A percentile compares a stretch with the other conserved stretches of the same genome.
Conservation (phyloP, 2,888 invertebrate species). For the Folsomia manolachei region DNA sequence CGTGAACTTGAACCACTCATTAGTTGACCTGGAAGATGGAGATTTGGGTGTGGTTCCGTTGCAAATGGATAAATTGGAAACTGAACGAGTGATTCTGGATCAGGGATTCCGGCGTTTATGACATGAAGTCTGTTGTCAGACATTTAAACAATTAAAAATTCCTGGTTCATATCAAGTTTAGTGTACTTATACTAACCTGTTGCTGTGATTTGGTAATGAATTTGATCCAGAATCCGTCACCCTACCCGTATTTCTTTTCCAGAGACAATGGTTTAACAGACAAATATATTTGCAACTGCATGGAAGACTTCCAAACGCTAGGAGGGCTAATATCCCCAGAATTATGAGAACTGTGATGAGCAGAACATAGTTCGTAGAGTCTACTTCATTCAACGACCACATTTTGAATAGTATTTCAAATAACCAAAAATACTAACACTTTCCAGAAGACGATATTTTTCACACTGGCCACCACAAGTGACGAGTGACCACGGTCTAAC, state of each 20-base stretch:
- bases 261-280: constrained; percentile 2
- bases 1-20: too few relatives aligned
- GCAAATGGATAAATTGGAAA: not conserved
- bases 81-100: not conserved
- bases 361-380: constrained; percentile 15
- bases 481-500: too few relatives aligned
- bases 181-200: too few relatives aligned
- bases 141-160: not conserved
- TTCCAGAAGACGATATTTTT: too few relatives aligned
- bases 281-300: constrained; percentile 15
- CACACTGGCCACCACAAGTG: too few relatives aligned
- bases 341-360: constrained; percentile 14
- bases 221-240: too few relatives aligned
- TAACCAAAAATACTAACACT: too few relatives aligned
- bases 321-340: constrained; percentile 4
- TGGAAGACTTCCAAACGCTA: constrained; percentile 23
- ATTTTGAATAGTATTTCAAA: too few relatives aligned
- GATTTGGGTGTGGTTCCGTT: not conserved
- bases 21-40: not conserved
- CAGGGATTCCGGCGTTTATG: not conserved
- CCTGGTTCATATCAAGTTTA: too few relatives aligned
- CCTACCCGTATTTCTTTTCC: constrained; percentile 16
- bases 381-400: constrained; percentile 3
- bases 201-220: too few relatives aligned
- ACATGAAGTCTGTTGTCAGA: constrained; percentile 1